A percentile compares a stretch with the other conserved stretches of the same genome.
Conservation (phyloP, 2,797 vertebrate species). For the Psittacula derbiana region DNA sequence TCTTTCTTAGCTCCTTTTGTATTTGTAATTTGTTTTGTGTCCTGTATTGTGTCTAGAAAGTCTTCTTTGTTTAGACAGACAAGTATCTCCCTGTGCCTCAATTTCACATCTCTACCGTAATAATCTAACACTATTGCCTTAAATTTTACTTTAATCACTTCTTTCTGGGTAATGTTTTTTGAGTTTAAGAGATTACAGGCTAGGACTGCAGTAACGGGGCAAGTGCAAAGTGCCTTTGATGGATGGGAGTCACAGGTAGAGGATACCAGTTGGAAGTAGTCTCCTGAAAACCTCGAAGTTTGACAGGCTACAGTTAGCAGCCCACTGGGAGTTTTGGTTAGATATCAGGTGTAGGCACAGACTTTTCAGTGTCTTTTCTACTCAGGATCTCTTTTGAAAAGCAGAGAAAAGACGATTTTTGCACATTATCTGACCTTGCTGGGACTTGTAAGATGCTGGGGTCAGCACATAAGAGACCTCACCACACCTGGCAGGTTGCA, state of each 20-base stretch:
- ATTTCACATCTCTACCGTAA: not conserved
- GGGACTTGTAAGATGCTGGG: not conserved
- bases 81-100: not conserved
- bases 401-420: not conserved
- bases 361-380: not conserved
- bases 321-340: not conserved
- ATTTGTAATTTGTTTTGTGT: not conserved
- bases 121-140: not conserved
- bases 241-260: not conserved
- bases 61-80: not conserved
- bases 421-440: not conserved
- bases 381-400: not conserved
- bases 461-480: not conserved
- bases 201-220: not conserved
- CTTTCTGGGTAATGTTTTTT: not conserved
- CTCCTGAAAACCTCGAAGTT: not conserved
- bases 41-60: not conserved
- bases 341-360: not conserved
- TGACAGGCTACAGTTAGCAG: not conserved
- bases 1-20: not conserved
- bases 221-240: not conserved
- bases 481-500: not conserved
- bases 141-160: not conserved
- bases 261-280: not conserved
- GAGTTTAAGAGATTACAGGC: not conserved